Percentiles rank a stretch among this genome's conserved stretches.
Conservation (phyloP, 1,140 invertebrate species). For the Drosophila prosaltans region DNA sequence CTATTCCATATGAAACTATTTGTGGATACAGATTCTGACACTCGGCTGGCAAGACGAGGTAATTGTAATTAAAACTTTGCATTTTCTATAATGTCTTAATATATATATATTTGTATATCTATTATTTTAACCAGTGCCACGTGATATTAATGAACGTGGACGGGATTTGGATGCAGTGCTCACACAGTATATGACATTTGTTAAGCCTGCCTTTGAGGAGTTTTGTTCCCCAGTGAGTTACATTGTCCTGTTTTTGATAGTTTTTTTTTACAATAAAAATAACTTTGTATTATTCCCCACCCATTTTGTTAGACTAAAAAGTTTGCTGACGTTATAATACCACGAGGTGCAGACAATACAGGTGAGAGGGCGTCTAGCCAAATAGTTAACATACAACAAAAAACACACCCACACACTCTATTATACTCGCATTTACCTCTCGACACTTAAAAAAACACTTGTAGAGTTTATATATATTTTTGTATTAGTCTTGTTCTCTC, state of each 20-base stretch:
- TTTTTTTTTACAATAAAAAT: background rate
- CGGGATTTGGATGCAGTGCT: conserved; percentile 97
- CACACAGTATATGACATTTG: conserved; percentile 98
- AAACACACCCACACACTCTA: conserved; percentile 28
- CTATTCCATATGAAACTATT: conserved; percentile 99
- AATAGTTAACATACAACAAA: conserved; percentile 29
- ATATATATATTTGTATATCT: background rate
- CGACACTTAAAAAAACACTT: conserved; percentile 24
- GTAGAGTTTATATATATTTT: conserved; percentile 49
- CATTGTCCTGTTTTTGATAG: background rate
- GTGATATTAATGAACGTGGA: conserved; percentile 97
- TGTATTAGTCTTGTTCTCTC: conserved; percentile 45
- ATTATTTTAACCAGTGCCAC: conserved; percentile 87
- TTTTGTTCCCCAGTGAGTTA: conserved; percentile 96
- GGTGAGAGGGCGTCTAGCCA: conserved; percentile 86
- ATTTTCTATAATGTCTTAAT: background rate
- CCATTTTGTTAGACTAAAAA: conserved; percentile 93
- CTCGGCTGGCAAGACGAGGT: conserved; percentile 96
- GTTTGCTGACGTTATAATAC: conserved; percentile 99
- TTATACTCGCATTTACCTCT: conserved; percentile 9
- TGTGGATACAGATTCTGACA: conserved; percentile 99
- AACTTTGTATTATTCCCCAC: background rate
- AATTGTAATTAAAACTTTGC: conserved; percentile 8
- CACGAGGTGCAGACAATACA: conserved; percentile 97
- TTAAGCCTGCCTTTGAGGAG: conserved; percentile 99